Percentiles rank a stretch among this genome's conserved stretches.
phyloP scores from a whole-genome alignment of 2,888 invertebrate species.

The Ormyrus labotus region DNA sequence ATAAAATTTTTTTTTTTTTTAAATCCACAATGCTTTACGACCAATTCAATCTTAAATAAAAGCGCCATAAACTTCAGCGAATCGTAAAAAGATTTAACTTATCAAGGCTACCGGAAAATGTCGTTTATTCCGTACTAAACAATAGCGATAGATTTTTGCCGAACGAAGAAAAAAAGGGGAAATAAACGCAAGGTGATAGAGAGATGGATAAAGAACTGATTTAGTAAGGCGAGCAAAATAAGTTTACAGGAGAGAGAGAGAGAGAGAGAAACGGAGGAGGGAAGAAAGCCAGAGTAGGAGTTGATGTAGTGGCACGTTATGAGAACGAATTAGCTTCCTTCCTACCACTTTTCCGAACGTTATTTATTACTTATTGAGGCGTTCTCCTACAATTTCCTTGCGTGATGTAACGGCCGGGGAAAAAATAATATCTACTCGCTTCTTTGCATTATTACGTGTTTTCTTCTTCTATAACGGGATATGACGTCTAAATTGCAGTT shows the following conservation, averaged over 20 bases:
- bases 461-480: constrained; percentile 5
- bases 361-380: constrained; percentile 72
- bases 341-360: constrained; percentile 62
- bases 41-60: constrained; percentile 36
- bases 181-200: too few species aligned
- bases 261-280: constrained; percentile 31
- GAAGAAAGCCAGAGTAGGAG: constrained; percentile 29
- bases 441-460: constrained; percentile 37
- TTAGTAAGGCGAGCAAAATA: constrained; percentile 28
- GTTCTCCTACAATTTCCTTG: constrained; percentile 67
- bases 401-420: constrained; percentile 63
- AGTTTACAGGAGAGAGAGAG: constrained; percentile 25
- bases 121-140: constrained; percentile 49
- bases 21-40: constrained; percentile 21
- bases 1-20: background rate
- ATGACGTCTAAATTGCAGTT: constrained; percentile 46
- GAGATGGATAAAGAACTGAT: constrained; percentile 11
- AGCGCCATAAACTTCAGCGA: constrained; percentile 39
- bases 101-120: constrained; percentile 43
- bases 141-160: constrained; percentile 47
- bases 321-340: constrained; percentile 13
- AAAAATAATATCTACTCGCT: constrained; percentile 65
- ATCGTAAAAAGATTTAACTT: constrained; percentile 49
- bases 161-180: too few species aligned
- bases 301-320: constrained; percentile 37